Conservation (phyloP, 2,888 invertebrate genomes). For the Xanthorhoe spadicearia region DNA sequence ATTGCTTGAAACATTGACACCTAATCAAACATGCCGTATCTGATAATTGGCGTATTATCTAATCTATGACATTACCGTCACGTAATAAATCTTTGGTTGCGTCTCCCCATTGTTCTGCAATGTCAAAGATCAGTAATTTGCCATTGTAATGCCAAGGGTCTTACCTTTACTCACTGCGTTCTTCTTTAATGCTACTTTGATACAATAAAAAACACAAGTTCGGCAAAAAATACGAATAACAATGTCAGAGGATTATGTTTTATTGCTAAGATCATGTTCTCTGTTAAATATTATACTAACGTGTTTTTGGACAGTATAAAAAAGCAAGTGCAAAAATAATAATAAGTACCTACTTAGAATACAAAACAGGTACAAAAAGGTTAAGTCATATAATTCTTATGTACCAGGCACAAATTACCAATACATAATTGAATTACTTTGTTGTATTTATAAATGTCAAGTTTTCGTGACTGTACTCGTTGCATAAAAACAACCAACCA, state of each 20-base stretch:
- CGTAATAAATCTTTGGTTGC: slow-evolving; percentile 65
- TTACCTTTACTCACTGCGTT: slow-evolving; percentile 39
- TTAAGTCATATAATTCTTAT: background rate
- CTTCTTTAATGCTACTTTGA: slow-evolving; percentile 42
- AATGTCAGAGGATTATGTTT: slow-evolving; percentile 49
- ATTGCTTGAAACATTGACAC: slow-evolving; percentile 21
- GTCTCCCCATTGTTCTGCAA: slow-evolving; percentile 77
- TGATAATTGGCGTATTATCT: slow-evolving; percentile 33
- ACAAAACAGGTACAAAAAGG: background rate
- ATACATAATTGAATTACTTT: no score
- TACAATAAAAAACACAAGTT: slow-evolving; percentile 51
- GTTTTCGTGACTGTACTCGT: no score
- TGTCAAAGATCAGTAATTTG: slow-evolving; percentile 84
- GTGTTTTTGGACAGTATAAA: background rate
- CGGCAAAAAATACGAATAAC: slow-evolving; percentile 57
- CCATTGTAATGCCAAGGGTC: slow-evolving; percentile 70
- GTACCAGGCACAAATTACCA: no score
- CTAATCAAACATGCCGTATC: slow-evolving; percentile 30
- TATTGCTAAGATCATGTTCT: slow-evolving; percentile 47
- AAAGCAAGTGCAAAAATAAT: background rate
- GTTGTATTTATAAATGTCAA: no score
- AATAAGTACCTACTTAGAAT: background rate
- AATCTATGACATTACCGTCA: slow-evolving; percentile 62
- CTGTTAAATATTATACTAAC: background rate
- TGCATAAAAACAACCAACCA: no score